Evolutionary conservation across 2,888 invertebrate genomes (phyloP).

Genomic region (Zygogramma bicolorata): DNA sequence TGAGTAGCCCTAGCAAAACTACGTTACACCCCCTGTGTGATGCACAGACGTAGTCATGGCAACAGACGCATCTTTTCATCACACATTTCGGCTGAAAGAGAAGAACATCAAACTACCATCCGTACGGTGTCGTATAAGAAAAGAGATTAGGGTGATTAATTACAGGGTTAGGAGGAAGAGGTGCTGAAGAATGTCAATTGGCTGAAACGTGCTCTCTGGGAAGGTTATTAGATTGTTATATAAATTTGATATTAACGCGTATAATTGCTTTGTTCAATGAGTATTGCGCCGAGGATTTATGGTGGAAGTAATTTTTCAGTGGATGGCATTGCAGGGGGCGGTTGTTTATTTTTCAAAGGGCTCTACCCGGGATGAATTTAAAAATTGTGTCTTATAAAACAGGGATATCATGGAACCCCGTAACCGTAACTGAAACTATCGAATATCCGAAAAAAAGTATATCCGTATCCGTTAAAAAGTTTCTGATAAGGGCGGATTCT

Average conservation of each 20-base stretch:
- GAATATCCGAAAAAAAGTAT: too few relatives aligned
- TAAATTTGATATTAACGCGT: neutral
- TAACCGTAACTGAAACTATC: too few relatives aligned
- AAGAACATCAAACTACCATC: constrained; percentile 32
- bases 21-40: constrained; percentile 53
- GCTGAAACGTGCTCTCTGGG: neutral
- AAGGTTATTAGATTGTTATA: neutral
- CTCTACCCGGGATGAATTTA: too few relatives aligned
- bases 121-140: constrained; percentile 40
- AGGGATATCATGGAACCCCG: too few relatives aligned
- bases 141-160: constrained; percentile 50
- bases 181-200: constrained; percentile 35
- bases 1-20: constrained; percentile 13
- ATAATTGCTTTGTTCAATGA: neutral
- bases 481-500: too few relatives aligned
- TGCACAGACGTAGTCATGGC: constrained; percentile 56
- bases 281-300: neutral
- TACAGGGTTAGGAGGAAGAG: constrained; percentile 17
- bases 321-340: too few relatives aligned
- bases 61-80: constrained; percentile 59
- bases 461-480: too few relatives aligned
- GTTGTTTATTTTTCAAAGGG: too few relatives aligned
- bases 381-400: too few relatives aligned
- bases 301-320: neutral
- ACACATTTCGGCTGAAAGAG: constrained; percentile 33